Evolutionary conservation across 2,888 invertebrate species (phyloP), one percentile per base, ranked within the genome.

Genomic region (Athripsodes cinereus): DNA sequence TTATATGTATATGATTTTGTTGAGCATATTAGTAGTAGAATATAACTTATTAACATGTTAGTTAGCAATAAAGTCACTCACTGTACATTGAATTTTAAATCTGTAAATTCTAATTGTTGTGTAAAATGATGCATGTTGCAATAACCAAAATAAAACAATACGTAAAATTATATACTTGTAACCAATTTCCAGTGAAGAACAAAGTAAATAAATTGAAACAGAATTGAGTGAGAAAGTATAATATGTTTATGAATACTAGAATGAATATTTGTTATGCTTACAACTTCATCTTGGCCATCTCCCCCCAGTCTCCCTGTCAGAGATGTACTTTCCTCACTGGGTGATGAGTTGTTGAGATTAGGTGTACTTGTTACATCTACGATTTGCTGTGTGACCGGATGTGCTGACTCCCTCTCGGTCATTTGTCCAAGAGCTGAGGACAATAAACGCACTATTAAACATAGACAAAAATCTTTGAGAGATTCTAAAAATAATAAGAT

Each of bases 391-490:
- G 61, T 66, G 62, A 75, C 68, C 19, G 87, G 91, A 78, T 96
- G 94, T 0, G 96, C 96, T 0, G 92, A 91, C 69, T 95, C 92
- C 58, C 90, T 85, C 72, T 97, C 97, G 2, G 98, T 98, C 92
- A 96, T 96, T 65, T 90, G 88, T 54, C 87, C 88, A 64, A 95
- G 89, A 18, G 86, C 89, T 85, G 66, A 3, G 56, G 16, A 40
- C 5, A 31, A 6, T 8, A 11, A 31, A n/a, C 40, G 13, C 40
- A 40, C 3, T 60, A 22, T 62, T 47, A 26, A 26, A 26, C 10
- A 26, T 11, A 44, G 34, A 21, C 6, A 18, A 10, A 47, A n/a
- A 22, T 21, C 26, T 19, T 16, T 26, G 1, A 2, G 22, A 58
- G n/a, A 50, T n/a, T n/a, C n/a, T n/a, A n/a, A n/a, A n/a, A n/a